A percentile compares a stretch with the other conserved stretches of the same genome.
These are phyloP conservation scores for Oligia fasciuncula DNA, from an alignment of 2,888 invertebrate genomes.

Conservation along the genomic window DNA sequence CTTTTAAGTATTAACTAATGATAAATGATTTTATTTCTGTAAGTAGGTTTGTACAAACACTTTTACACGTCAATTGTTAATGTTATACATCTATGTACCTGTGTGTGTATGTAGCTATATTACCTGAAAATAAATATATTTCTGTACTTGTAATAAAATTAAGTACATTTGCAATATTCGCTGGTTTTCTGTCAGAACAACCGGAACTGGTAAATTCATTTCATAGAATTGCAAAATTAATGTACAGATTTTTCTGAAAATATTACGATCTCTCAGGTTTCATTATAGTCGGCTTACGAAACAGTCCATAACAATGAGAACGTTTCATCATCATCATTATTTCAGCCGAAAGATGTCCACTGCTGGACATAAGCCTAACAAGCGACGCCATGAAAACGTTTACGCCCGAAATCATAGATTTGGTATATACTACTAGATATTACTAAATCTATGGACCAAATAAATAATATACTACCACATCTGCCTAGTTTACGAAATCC, in stretches of 20 bases:
- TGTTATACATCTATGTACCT: no score
- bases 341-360: neutral
- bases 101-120: no score
- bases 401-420: neutral
- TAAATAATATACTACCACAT: conserved; percentile 14
- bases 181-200: neutral
- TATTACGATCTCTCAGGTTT: neutral
- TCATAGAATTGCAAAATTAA: neutral
- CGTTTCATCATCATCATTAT: neutral
- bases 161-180: neutral
- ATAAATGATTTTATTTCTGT: no score
- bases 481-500: neutral
- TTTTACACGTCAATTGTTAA: no score
- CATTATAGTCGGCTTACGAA: neutral
- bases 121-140: no score
- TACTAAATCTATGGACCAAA: no score
- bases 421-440: no score
- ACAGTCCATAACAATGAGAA: neutral
- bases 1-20: no score
- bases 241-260: neutral
- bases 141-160: neutral
- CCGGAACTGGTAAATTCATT: neutral
- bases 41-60: no score
- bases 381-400: neutral
- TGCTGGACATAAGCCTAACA: neutral